A percentile compares a stretch with the other conserved stretches of the same genome.
Conservation (phyloP, 2,797 vertebrate species). For the Poeciliopsis paucimaculata region DNA sequence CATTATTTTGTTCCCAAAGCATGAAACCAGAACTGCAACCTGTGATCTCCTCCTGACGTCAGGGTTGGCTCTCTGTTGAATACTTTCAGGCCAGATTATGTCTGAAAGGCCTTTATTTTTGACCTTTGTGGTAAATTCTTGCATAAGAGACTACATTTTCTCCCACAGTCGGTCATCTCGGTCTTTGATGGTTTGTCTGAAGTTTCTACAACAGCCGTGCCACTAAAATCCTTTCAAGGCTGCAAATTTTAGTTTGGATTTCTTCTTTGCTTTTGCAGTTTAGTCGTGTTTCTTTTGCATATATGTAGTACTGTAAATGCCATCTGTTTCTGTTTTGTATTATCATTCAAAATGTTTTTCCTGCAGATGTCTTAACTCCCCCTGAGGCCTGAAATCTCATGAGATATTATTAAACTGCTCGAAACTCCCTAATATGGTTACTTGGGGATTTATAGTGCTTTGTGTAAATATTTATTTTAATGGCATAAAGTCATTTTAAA, state of each 20-base stretch:
- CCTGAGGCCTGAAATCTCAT: not conserved
- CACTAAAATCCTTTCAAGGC: not conserved
- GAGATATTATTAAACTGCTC: conserved; percentile 4
- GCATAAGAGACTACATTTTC: conserved; percentile 9
- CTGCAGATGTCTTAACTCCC: not conserved
- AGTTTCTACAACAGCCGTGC: not conserved
- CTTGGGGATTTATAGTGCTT: not conserved
- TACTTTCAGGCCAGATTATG: conserved; percentile 35
- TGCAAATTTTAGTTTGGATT: not conserved
- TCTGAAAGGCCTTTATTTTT: conserved; percentile 43
- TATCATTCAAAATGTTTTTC: not conserved
- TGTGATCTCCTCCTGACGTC: conserved; percentile 66
- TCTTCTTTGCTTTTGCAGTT: not conserved
- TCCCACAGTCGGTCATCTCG: conserved; percentile 11
- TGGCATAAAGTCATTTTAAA: not conserved
- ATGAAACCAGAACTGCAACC: conserved; percentile 47
- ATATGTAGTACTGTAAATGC: not conserved
- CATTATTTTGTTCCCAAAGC: conserved; percentile 44
- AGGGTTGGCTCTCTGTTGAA: conserved; percentile 22
- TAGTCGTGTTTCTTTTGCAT: not conserved
- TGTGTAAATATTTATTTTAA: not conserved
- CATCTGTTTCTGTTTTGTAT: not conserved
- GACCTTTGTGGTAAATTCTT: conserved; percentile 20
- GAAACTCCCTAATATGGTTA: not conserved
- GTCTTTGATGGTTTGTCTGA: conserved; percentile 22